phyloP scores from a whole-genome alignment of 2,113 vertebrate species.

The Tragelaphus imberbis region DNA sequence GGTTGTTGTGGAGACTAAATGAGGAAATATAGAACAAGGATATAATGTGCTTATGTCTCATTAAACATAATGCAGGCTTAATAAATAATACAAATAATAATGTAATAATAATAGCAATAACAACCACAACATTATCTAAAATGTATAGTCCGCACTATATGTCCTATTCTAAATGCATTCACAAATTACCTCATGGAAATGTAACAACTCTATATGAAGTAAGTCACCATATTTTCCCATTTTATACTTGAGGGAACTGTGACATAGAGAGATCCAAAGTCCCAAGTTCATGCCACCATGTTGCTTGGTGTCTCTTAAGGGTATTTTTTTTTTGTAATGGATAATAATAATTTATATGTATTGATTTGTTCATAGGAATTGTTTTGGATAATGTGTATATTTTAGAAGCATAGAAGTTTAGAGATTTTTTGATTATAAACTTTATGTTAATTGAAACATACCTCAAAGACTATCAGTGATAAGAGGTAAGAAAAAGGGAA shows the following conservation, averaged over 20 bases:
- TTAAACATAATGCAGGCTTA: not conserved
- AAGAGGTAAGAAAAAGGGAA: not conserved
- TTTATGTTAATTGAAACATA: slow-evolving; percentile 27
- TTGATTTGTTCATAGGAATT: not conserved
- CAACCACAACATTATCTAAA: not conserved
- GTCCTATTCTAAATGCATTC: not conserved
- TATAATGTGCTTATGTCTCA: not conserved
- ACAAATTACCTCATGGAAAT: not conserved
- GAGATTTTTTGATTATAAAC: not conserved
- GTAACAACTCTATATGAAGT: not conserved
- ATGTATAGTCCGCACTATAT: not conserved
- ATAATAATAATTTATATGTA: not conserved
- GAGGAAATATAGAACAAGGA: not conserved
- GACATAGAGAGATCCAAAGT: not conserved
- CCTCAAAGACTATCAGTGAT: slow-evolving; percentile 44
- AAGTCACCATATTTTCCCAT: not conserved
- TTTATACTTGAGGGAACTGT: not conserved
- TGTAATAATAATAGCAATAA: not conserved
- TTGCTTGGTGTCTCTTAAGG: not conserved
- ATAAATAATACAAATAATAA: not conserved
- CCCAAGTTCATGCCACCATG: not conserved
- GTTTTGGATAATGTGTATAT: not conserved
- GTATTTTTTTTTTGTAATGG: not conserved
- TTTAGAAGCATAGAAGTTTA: not conserved
- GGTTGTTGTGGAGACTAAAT: not conserved